Percentiles rank a stretch among this genome's conserved stretches.
phyloP scores from a whole-genome alignment of 2,113 vertebrate genomes.

The Epinephelus fuscoguttatus region DNA sequence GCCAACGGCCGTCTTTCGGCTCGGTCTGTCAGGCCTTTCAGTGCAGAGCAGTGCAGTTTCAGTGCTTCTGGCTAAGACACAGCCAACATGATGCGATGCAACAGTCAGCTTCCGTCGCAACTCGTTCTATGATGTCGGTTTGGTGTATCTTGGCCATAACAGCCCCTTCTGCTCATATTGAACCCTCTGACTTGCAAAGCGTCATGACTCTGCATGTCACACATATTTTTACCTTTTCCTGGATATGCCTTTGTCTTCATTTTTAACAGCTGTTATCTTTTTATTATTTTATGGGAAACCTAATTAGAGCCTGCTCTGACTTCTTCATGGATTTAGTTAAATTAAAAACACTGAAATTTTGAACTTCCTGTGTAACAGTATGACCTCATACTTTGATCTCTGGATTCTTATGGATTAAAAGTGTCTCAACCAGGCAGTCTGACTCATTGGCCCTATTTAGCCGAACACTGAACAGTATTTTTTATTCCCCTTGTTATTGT shows the following conservation, averaged over 20 bases:
- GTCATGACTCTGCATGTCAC: neutral
- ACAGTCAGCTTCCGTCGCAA: too few relatives aligned
- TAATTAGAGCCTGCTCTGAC: constrained; percentile 41
- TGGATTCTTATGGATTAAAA: constrained; percentile 28
- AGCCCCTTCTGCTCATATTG: too few relatives aligned
- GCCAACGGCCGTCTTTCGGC: too few relatives aligned
- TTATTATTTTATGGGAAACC: constrained; percentile 10
- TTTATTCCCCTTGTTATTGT: constrained; percentile 23
- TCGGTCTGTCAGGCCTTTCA: too few relatives aligned
- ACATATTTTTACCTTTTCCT: constrained; percentile 34
- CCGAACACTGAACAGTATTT: constrained; percentile 44
- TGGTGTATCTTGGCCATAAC: too few relatives aligned
- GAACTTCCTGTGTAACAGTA: constrained; percentile 24
- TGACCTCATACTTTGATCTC: constrained; percentile 56
- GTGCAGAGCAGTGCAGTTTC: too few relatives aligned
- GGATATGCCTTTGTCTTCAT: constrained; percentile 31
- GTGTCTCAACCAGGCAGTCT: constrained; percentile 35
- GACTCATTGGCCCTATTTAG: constrained; percentile 44
- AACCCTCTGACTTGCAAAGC: constrained; percentile 3
- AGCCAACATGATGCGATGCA: too few relatives aligned
- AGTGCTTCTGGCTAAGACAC: too few relatives aligned
- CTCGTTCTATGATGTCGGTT: too few relatives aligned
- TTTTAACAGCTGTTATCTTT: constrained; percentile 11
- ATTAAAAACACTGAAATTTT: constrained; percentile 42
- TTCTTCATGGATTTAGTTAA: constrained; percentile 22